Evolutionary conservation across 1,140 invertebrate genomes (phyloP).

Genomic region (Aricia agestis): DNA sequence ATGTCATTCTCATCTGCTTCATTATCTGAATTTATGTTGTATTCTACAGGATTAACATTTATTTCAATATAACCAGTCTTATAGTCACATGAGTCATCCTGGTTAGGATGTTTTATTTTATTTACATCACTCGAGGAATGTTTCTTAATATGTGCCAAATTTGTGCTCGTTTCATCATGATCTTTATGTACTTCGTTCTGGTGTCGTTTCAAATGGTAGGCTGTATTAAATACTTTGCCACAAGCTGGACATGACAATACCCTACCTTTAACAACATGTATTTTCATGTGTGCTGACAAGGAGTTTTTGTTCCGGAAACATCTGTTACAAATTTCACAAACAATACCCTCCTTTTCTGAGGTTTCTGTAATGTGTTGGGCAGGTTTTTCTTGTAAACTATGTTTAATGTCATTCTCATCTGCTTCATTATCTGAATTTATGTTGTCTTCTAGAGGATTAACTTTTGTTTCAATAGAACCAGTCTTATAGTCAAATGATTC

Average conservation of each 20-base stretch:
- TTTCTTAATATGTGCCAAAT: conserved; percentile 28
- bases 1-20: no score
- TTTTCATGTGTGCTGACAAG: conserved; percentile 65
- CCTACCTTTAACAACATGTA: conserved; percentile 58
- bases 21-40: no score
- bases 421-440: no score
- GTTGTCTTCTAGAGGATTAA: not conserved
- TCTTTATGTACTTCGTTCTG: conserved; percentile 67
- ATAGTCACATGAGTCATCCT: not conserved
- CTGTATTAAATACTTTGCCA: conserved; percentile 72
- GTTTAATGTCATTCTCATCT: no score
- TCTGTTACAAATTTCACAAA: conserved; percentile 71
- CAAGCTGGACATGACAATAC: conserved; percentile 70
- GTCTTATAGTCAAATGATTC: not conserved
- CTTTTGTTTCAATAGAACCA: not conserved
- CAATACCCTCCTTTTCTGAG: conserved; percentile 58
- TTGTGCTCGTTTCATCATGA: conserved; percentile 18
- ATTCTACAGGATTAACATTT: not conserved
- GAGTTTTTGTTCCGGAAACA: conserved; percentile 73
- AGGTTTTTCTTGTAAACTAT: no score
- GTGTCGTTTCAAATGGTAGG: conserved; percentile 75
- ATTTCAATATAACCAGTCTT: not conserved
- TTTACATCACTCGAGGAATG: no score
- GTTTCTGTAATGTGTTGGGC: conserved; percentile 41
- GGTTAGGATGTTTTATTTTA: not conserved